Evolutionary conservation across 2,888 invertebrate genomes (phyloP).

Genomic region (Dynastes tityus): DNA sequence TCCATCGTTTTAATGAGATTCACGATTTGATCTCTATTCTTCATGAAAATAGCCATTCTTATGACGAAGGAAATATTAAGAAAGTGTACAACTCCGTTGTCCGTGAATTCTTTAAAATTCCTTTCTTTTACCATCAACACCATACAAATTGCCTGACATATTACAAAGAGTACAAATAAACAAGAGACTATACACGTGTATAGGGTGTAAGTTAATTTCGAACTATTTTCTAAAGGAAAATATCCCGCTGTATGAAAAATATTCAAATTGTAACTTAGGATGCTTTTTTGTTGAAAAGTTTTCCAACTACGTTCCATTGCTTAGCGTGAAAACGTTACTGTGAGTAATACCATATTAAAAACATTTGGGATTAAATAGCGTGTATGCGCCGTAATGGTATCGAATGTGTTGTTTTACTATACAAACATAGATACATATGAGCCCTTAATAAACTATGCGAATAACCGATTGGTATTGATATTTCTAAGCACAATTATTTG

Average conservation of each 20-base stretch:
- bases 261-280: conserved; percentile 8
- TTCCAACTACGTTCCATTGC: background rate
- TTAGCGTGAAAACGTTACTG: background rate
- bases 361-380: no score
- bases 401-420: background rate
- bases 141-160: background rate
- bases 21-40: background rate
- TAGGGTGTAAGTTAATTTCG: background rate
- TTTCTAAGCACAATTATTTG: background rate
- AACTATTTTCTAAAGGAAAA: background rate
- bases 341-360: background rate
- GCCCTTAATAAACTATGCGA: background rate
- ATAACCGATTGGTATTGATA: background rate
- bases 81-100: background rate
- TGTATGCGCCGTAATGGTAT: background rate
- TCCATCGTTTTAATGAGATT: conserved; percentile 2
- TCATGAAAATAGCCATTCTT: background rate
- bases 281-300: background rate
- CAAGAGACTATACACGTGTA: background rate
- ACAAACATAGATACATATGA: background rate
- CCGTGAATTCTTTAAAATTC: background rate
- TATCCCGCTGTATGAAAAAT: background rate
- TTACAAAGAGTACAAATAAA: background rate
- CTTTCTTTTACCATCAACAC: background rate
- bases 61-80: background rate